phyloP scores from a whole-genome alignment of 2,113 vertebrate species.

The Phainopepla nitens region DNA sequence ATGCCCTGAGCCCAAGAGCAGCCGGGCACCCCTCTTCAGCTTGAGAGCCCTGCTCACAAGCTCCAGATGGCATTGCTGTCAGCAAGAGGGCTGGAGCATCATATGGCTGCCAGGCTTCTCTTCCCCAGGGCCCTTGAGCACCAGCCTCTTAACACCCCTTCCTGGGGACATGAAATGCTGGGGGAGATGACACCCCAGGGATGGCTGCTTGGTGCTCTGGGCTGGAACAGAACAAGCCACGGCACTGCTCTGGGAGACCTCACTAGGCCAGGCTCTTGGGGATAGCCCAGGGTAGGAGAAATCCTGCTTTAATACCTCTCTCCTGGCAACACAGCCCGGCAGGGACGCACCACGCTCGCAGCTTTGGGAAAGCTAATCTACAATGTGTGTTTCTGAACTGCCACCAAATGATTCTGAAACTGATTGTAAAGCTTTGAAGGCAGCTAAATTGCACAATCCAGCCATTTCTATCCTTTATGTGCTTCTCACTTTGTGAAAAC shows the following conservation, averaged over 20 bases:
- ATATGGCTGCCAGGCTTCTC: neutral
- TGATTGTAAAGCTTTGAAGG: conserved; percentile 65
- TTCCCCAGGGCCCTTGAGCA: neutral
- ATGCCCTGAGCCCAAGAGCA: neutral
- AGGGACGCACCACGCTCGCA: neutral
- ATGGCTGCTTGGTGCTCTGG: neutral
- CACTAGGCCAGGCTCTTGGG: neutral
- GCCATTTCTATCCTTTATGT: conserved; percentile 60
- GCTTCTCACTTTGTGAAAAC: conserved; percentile 57
- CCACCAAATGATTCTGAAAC: conserved; percentile 58
- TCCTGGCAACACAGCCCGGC: neutral
- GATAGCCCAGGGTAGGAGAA: conserved; percentile 19
- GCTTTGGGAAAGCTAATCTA: conserved; percentile 34
- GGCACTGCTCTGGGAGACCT: neutral
- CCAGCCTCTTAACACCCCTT: neutral
- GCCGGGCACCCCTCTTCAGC: neutral
- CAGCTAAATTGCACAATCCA: conserved; percentile 53
- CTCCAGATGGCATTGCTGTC: neutral
- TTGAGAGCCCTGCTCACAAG: neutral
- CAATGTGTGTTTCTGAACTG: conserved; percentile 56
- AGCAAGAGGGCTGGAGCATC: neutral
- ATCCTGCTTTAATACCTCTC: conserved; percentile 5
- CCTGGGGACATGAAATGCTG: neutral
- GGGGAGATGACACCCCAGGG: neutral
- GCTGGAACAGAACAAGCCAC: neutral